Percentiles rank a stretch among this genome's conserved stretches.
These are phyloP conservation scores for Sinodicranocentrus sp. DNA, from an alignment of 2,888 invertebrate genomes.

Conservation along the genomic window DNA sequence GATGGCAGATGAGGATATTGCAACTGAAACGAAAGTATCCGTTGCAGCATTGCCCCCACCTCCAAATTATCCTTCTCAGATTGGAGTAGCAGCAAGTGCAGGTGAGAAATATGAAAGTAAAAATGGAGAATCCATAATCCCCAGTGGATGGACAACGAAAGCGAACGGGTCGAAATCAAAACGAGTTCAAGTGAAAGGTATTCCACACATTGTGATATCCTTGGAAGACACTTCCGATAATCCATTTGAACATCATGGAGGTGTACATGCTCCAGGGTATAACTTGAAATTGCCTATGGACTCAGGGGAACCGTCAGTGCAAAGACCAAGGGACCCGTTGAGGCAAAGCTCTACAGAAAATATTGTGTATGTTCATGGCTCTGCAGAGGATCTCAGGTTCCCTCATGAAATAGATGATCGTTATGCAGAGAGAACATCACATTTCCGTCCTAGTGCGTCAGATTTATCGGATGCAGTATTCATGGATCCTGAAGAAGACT, in stretches of 20 bases:
- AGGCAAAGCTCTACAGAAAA: slow-evolving; percentile 72
- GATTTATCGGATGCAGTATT: slow-evolving; percentile 70
- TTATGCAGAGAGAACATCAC: neutral
- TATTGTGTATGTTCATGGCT: slow-evolving; percentile 60
- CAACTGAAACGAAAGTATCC: slow-evolving; percentile 44
- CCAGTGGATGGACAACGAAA: slow-evolving; percentile 20
- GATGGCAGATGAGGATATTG: slow-evolving; percentile 71
- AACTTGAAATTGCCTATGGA: slow-evolving; percentile 41
- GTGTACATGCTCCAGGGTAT: neutral
- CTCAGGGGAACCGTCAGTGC: slow-evolving; percentile 41
- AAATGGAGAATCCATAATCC: neutral
- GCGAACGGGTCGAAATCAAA: slow-evolving; percentile 38
- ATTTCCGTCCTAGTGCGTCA: slow-evolving; percentile 60
- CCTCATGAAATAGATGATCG: slow-evolving; percentile 45
- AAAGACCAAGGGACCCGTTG: slow-evolving; percentile 68
- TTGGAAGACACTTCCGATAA: slow-evolving; percentile 54
- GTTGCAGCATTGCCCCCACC: slow-evolving; percentile 28
- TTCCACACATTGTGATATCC: slow-evolving; percentile 61
- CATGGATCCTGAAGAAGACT: slow-evolving; percentile 75
- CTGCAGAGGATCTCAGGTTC: slow-evolving; percentile 37
- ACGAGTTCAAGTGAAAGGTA: slow-evolving; percentile 56
- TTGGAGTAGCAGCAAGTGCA: neutral
- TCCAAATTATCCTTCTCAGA: neutral
- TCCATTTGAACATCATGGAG: slow-evolving; percentile 20
- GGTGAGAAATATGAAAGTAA: slow-evolving; percentile 32